Percentiles rank a stretch among this genome's conserved stretches.
Conservation (phyloP, 2,888 invertebrate species). For the Andricus quercusramuli region DNA sequence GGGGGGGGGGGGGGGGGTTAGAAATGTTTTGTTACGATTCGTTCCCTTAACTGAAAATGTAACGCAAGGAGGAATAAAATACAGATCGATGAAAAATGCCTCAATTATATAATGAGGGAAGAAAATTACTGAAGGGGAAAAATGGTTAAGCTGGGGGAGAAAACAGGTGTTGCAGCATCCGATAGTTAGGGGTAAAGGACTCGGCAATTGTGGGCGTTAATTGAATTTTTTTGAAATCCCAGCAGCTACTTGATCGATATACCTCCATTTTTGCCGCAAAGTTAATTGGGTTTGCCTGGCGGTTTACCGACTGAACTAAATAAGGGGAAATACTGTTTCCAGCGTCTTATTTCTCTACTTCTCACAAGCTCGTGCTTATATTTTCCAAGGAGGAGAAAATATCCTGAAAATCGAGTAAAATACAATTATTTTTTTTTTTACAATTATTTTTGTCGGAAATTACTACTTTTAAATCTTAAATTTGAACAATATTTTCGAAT, state of each 20-base stretch:
- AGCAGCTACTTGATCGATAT: constrained; percentile 22
- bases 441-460: too few relatives aligned
- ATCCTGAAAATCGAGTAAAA: background rate
- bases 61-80: too few relatives aligned
- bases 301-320: constrained; percentile 20
- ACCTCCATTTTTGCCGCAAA: constrained; percentile 12
- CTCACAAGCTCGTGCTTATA: background rate
- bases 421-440: too few relatives aligned
- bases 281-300: constrained; percentile 35
- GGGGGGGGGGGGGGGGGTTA: too few relatives aligned
- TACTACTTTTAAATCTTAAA: too few relatives aligned
- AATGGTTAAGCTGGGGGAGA: background rate
- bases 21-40: too few relatives aligned
- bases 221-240: constrained; percentile 24
- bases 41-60: too few relatives aligned
- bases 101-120: background rate
- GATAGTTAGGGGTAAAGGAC: background rate
- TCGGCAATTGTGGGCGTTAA: constrained; percentile 22
- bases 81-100: background rate
- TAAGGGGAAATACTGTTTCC: background rate
- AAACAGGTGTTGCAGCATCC: constrained; percentile 1
- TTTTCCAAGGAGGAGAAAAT: background rate
- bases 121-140: background rate
- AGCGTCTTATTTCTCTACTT: background rate
- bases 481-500: too few relatives aligned